These are phyloP conservation scores for Cochlearius cochlearius DNA, from an alignment of 2,113 vertebrate species.

Conservation along the genomic window DNA sequence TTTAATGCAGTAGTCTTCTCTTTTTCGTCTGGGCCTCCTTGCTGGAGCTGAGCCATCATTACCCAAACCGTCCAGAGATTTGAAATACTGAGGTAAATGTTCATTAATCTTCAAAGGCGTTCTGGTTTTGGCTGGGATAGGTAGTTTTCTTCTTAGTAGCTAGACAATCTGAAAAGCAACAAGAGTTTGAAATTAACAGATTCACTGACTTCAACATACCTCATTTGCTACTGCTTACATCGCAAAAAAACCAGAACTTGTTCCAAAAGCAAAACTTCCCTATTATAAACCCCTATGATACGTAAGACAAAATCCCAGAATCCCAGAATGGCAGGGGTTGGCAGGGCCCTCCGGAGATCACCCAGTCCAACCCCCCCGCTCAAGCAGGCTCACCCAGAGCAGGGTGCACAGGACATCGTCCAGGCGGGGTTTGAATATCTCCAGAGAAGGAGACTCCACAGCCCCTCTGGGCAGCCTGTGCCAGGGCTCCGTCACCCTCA, in stretches of 20 bases:
- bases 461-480: too few relatives aligned
- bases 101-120: constrained; percentile 76
- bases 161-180: constrained; percentile 70
- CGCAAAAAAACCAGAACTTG: background rate
- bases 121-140: too few relatives aligned
- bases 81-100: constrained; percentile 68
- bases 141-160: too few relatives aligned
- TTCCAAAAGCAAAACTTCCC: background rate
- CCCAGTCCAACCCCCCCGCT: too few relatives aligned
- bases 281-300: background rate
- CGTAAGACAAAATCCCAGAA: background rate
- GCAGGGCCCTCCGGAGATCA: too few relatives aligned
- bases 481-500: too few relatives aligned
- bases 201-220: background rate
- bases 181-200: constrained; percentile 59
- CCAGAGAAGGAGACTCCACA: too few relatives aligned
- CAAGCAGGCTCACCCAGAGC: too few relatives aligned
- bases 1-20: constrained; percentile 95
- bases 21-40: constrained; percentile 89
- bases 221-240: background rate
- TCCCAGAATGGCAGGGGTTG: too few relatives aligned
- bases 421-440: too few relatives aligned
- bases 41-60: constrained; percentile 88
- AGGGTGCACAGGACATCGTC: too few relatives aligned
- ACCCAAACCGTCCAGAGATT: constrained; percentile 78